Evolutionary conservation across 2,888 invertebrate species (phyloP).

Genomic region (Microchrysa polita): DNA sequence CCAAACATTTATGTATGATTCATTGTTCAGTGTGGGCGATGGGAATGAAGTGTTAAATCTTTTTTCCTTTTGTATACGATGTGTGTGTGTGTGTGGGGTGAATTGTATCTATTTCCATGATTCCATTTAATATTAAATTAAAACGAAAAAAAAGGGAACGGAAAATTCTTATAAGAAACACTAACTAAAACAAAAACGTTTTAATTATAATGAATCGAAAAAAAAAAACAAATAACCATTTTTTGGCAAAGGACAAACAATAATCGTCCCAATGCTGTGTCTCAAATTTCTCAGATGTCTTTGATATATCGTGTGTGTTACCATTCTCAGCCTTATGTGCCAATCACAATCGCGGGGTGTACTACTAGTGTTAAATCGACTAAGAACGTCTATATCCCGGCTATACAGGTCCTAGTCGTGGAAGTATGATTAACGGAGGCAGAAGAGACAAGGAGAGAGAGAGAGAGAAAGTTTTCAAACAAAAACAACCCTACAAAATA

Average conservation of each 20-base stretch:
- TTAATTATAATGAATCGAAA: not conserved
- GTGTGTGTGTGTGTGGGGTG: no score
- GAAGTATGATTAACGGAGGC: not conserved
- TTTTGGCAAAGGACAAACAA: slow-evolving; percentile 21
- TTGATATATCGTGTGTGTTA: not conserved
- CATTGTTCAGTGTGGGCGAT: slow-evolving; percentile 12
- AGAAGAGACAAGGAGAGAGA: not conserved
- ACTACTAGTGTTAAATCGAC: no score
- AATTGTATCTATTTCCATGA: no score
- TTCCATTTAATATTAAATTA: not conserved
- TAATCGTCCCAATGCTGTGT: not conserved
- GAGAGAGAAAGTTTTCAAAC: not conserved
- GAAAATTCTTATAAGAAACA: not conserved
- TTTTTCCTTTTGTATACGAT: not conserved
- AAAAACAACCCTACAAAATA: not conserved
- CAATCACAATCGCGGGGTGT: slow-evolving; percentile 2
- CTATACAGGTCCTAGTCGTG: no score
- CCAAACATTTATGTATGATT: not conserved
- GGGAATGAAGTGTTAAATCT: slow-evolving; percentile 20
- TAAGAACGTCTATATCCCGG: no score
- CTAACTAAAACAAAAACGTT: slow-evolving; percentile 3
- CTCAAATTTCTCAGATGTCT: not conserved
- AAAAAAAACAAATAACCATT: slow-evolving; percentile 20
- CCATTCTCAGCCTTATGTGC: slow-evolving; percentile 19
- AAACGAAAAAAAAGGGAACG: slow-evolving; percentile 1